These are phyloP conservation scores for Amazona guildingii DNA, from an alignment of 2,113 vertebrate genomes.

Conservation along the genomic window DNA sequence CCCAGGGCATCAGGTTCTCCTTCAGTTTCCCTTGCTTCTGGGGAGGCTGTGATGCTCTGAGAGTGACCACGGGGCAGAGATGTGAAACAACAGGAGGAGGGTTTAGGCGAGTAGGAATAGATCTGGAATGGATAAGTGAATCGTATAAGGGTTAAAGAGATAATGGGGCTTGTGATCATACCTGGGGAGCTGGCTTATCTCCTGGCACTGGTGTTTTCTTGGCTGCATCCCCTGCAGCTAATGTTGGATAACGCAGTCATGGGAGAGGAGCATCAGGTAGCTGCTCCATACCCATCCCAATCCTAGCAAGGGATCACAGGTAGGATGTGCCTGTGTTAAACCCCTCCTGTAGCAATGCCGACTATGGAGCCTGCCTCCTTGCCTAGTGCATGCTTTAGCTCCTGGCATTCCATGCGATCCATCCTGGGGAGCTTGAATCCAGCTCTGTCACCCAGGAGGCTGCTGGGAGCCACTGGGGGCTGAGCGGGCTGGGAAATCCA, in stretches of 20 bases:
- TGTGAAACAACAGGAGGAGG: background rate
- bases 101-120: background rate
- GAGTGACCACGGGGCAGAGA: background rate
- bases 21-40: background rate
- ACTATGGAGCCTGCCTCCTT: background rate
- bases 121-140: background rate
- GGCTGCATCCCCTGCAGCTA: fast-evolving
- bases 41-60: fast-evolving
- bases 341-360: background rate
- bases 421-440: background rate
- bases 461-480: background rate
- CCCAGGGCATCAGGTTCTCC: background rate
- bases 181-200: constrained; percentile 20
- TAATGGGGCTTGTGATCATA: background rate
- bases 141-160: background rate
- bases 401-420: background rate
- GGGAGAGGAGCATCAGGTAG: background rate
- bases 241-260: fast-evolving
- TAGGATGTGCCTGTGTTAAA: background rate
- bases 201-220: background rate
- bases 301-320: background rate
- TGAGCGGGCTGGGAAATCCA: background rate
- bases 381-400: background rate
- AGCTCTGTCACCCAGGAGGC: fast-evolving
- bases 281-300: background rate